Evolutionary conservation across 2,113 vertebrate genomes (phyloP), one percentile per base, ranked within the genome.

Genomic region (Vanacampus margaritifer): DNA sequence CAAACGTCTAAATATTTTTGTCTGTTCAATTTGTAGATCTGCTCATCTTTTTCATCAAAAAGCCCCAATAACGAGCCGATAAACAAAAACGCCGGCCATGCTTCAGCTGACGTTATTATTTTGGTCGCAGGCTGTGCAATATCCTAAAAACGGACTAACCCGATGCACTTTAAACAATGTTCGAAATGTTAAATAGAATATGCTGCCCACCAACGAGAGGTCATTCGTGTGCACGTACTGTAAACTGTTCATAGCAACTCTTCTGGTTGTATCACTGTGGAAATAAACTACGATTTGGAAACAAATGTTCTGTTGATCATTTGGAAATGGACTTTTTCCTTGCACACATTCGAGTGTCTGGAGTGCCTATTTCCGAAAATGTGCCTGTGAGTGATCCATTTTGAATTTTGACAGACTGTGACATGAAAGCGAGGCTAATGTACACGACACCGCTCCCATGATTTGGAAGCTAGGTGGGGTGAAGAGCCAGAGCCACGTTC

Each of bases 101-200:
- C 8, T n/a, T 10, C n/a, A 28, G 24, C 12, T 23, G 6, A 58
- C 17, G 17, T 16, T 36, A n/a, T 37, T 60, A 37, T 0, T 23
- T 3, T n/a, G 57, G 32, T n/a, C 32, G 24, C 9, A 26, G 57
- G 19, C 32, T n/a, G 32, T 59, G 57, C 32, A 59, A 37, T 59
- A 59, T 59, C 2, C 19, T n/a, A 21, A 39, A 39, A 23, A 61
- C 13, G 23, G 6, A 39, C 21, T 61, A 39, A 61, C 59, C n/a
- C 26, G 12, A 8, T 41, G 59, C 59, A 61, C 59, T 61, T 61
- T 60, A 60, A 59, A 60, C 36, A 12, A 59, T 59, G 3, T 21
- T 37, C 10, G 2, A 2, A 23, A 39, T 61, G 36, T 39, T 16
- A 58, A 19, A n/a, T 21, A n/a, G 57, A 17, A 17, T 32, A 17